A percentile compares a stretch with the other conserved stretches of the same genome.
These are phyloP conservation scores for Phrynosoma blainvillii DNA, from an alignment of 2,113 vertebrate genomes.

Conservation along the genomic window DNA sequence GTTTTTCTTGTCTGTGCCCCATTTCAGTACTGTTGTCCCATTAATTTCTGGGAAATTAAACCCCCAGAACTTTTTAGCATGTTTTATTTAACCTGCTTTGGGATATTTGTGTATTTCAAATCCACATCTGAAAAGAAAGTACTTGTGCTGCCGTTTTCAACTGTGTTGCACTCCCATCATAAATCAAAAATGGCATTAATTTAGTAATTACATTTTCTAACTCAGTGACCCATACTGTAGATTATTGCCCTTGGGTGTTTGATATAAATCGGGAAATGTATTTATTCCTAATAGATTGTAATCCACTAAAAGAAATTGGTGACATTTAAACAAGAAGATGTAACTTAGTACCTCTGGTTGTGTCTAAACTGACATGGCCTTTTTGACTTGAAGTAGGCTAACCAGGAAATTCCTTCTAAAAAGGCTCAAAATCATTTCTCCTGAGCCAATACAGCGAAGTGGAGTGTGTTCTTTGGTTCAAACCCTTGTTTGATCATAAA, in stretches of 20 bases:
- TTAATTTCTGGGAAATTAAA: background rate
- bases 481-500: background rate
- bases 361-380: background rate
- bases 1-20: background rate
- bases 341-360: background rate
- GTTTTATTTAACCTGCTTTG: constrained; percentile 6
- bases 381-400: constrained; percentile 13
- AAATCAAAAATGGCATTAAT: constrained; percentile 76
- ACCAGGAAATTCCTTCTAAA: background rate
- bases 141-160: constrained; percentile 57
- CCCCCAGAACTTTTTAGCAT: background rate
- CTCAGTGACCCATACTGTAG: constrained; percentile 70
- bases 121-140: constrained; percentile 60
- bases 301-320: constrained; percentile 32
- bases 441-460: background rate
- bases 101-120: constrained; percentile 50
- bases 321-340: constrained; percentile 51
- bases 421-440: background rate
- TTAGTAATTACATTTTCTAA: constrained; percentile 81
- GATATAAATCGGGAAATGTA: constrained; percentile 65
- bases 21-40: background rate
- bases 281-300: constrained; percentile 60
- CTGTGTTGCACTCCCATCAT: constrained; percentile 63
- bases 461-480: background rate
- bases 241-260: constrained; percentile 72